Evolutionary conservation across 2,113 vertebrate genomes (phyloP).

Genomic region (Bufo bufo): DNA sequence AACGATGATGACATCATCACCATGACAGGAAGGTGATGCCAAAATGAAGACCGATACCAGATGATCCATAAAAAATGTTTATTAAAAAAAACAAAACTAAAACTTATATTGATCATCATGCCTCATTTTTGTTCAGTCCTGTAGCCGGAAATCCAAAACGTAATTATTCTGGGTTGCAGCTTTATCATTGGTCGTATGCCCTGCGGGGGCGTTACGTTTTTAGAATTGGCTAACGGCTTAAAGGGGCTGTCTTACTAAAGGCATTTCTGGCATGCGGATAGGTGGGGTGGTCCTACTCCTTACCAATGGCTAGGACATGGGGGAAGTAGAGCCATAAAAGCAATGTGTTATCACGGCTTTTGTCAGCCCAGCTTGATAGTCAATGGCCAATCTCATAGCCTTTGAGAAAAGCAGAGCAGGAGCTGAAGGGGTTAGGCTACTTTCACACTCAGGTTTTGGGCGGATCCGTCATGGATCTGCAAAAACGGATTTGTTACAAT

Average conservation of each 20-base stretch:
- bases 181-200: neutral
- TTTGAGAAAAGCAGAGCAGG: too few species aligned
- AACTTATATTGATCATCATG: neutral
- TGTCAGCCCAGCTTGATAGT: too few species aligned
- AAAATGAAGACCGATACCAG: neutral
- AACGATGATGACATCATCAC: neutral
- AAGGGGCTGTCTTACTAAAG: neutral
- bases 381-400: too few species aligned
- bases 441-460: too few species aligned
- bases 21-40: fast-evolving
- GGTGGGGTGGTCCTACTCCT: neutral
- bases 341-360: neutral
- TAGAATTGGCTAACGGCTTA: neutral
- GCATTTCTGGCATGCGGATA: neutral
- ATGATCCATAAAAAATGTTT: constrained; percentile 8
- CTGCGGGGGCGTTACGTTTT: neutral
- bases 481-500: too few species aligned
- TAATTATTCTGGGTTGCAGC: neutral
- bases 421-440: too few species aligned
- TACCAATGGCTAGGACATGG: neutral
- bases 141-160: neutral
- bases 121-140: neutral
- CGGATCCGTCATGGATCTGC: too few species aligned
- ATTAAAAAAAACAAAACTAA: neutral
- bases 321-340: neutral